A percentile compares a stretch with the other conserved stretches of the same genome.
Evolutionary conservation across 2,113 vertebrate genomes (phyloP).

Genomic region (Aegotheles bennettii): DNA sequence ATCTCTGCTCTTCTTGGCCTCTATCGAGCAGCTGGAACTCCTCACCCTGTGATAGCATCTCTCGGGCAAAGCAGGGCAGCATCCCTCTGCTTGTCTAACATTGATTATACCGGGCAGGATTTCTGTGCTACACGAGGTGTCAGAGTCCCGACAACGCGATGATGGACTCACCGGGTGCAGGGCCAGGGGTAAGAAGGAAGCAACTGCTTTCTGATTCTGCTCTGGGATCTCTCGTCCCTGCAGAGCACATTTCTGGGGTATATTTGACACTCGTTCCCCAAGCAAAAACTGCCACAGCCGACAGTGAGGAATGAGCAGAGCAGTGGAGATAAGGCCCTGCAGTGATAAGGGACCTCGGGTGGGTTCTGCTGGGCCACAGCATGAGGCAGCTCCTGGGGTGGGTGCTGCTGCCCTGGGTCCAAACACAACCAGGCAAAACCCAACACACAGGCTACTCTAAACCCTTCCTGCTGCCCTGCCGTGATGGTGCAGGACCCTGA

Average conservation of each 20-base stretch:
- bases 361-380: background rate
- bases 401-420: background rate
- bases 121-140: background rate
- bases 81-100: slow-evolving; percentile 23
- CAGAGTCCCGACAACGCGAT: background rate
- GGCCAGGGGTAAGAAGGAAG: slow-evolving; percentile 24
- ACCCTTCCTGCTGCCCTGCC: fast-evolving
- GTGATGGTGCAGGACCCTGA: fast-evolving
- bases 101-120: background rate
- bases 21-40: slow-evolving; percentile 40
- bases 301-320: background rate
- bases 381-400: background rate
- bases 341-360: fast-evolving
- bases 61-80: slow-evolving; percentile 42
- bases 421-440: background rate
- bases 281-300: background rate
- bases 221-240: slow-evolving; percentile 15
- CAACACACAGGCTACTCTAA: fast-evolving
- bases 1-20: slow-evolving; percentile 22
- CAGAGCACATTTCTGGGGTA: background rate
- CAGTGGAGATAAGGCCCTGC: background rate
- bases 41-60: background rate
- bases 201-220: background rate
- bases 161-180: background rate
- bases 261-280: background rate